A percentile compares a stretch with the other conserved stretches of the same genome.
phyloP scores from a whole-genome alignment of 2,797 vertebrate genomes.

The Miichthys miiuy region DNA sequence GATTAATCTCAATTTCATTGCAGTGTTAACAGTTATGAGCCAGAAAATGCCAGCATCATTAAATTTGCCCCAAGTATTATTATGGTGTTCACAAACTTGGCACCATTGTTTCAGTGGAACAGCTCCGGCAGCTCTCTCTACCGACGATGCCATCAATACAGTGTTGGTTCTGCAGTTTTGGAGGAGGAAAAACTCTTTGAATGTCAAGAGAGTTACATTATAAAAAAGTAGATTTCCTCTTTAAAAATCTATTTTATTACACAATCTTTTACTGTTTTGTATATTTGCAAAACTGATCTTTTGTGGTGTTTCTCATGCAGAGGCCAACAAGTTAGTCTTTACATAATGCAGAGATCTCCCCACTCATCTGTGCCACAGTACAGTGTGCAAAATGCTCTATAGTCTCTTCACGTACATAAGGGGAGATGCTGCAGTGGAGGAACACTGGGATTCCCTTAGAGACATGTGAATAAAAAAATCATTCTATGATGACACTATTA shows the following conservation, averaged over 20 bases:
- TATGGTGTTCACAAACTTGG: constrained; percentile 29
- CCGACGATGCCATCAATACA: constrained; percentile 33
- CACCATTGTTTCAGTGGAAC: constrained; percentile 20
- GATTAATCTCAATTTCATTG: constrained; percentile 25
- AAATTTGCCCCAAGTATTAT: constrained; percentile 17
- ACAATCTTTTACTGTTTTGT: constrained; percentile 2
- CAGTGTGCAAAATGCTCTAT: constrained; percentile 45
- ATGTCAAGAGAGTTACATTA: constrained; percentile 12
- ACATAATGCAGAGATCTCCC: constrained; percentile 30
- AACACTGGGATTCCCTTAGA: constrained; percentile 57
- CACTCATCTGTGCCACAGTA: constrained; percentile 33
- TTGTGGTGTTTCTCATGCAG: not conserved
- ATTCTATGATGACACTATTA: constrained; percentile 65
- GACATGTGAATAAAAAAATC: constrained; percentile 48
- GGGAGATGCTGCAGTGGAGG: constrained; percentile 39
- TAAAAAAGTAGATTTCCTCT: not conserved
- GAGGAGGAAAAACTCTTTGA: constrained; percentile 8
- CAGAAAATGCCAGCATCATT: constrained; percentile 45
- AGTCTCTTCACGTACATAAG: constrained; percentile 51
- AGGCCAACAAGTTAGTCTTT: constrained; percentile 20
- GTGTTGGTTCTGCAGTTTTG: constrained; percentile 20
- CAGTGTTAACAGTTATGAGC: constrained; percentile 26
- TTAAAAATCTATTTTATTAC: constrained; percentile 4
- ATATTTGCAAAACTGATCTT: constrained; percentile 11
- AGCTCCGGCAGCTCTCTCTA: constrained; percentile 3